Base-by-base conservation (phyloP, 2,113 vertebrate species). In the Pundamilia nyererei region DNA sequence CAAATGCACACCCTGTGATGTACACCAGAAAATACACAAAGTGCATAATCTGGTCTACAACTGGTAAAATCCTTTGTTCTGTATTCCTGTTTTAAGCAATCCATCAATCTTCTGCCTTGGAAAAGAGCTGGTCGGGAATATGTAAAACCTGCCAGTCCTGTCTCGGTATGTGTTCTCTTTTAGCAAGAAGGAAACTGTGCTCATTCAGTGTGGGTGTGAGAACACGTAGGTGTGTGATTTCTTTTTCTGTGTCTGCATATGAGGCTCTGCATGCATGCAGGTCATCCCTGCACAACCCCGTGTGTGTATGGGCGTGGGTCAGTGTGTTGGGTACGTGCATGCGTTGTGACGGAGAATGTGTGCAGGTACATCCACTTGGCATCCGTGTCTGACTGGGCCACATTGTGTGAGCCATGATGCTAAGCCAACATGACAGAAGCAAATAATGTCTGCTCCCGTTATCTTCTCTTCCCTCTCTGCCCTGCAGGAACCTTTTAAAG, bases 381-480 rank as follows among this genome's bases (percentile, higher is more conserved):
- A 55, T 95, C 92, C 79, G 84, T 91, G 82, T 92, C 86, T 90
- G 91, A 92, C 91, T 94, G 88, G 91, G 92, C 92, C 91, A 89
- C 93, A 91, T 91, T 93, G 91, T 93, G 95, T 91, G 94, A 94
- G 92, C 85, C 70, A 62, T 95, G 97, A 97, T 42, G 84, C 91
- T 97, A 96, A 97, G 84, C 80, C 86, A 86, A 96, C 89, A 94
- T 95, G 96, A 96, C 96, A 96, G 95, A 94, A 96, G 95, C 94
- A 96, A 96, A 96, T 96, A 96, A 96, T 94, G 96, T 96, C 95
- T 96, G 94, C 96, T 96, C 95, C 93, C 86, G 91, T 96, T 96
- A 93, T 94, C 94, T 94, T 94, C 89, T 95, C 92, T 93, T 91
- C 91, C 92, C 94, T 94, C 92, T 89, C 91, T 89, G 94, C 95